These are phyloP conservation scores for Tanypteryx hageni DNA, from an alignment of 2,888 invertebrate genomes.

Conservation along the genomic window DNA sequence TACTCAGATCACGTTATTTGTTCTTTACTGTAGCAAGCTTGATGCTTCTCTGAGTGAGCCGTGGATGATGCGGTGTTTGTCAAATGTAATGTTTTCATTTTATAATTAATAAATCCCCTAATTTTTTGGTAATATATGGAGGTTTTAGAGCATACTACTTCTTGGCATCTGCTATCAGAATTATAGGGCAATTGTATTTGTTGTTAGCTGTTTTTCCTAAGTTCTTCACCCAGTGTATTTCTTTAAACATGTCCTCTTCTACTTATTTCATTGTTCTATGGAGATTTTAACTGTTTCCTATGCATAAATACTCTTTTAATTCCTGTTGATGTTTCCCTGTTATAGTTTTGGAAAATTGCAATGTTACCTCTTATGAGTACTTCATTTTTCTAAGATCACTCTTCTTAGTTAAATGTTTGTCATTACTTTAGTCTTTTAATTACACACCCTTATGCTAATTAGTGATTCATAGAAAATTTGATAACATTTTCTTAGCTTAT, in stretches of 20 bases:
- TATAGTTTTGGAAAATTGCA: too few relatives aligned
- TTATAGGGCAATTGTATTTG: not conserved
- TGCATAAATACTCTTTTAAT: not conserved
- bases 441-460: not conserved
- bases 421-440: not conserved
- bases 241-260: not conserved
- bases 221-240: not conserved
- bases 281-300: not conserved
- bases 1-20: not conserved
- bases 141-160: not conserved
- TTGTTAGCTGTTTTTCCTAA: not conserved
- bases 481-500: not conserved
- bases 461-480: not conserved
- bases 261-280: not conserved
- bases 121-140: not conserved
- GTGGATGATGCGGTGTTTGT: conserved; percentile 18
- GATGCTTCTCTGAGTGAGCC: conserved; percentile 29
- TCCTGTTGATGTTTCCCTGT: not conserved
- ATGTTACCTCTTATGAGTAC: too few relatives aligned
- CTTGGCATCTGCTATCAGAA: not conserved
- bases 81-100: conserved; percentile 22
- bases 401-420: not conserved
- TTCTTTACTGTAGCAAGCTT: conserved; percentile 23
- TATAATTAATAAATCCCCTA: conserved; percentile 20
- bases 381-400: too few relatives aligned